These are phyloP conservation scores for Bombus difficillimus DNA, from an alignment of 1,140 invertebrate genomes.

Conservation along the genomic window DNA sequence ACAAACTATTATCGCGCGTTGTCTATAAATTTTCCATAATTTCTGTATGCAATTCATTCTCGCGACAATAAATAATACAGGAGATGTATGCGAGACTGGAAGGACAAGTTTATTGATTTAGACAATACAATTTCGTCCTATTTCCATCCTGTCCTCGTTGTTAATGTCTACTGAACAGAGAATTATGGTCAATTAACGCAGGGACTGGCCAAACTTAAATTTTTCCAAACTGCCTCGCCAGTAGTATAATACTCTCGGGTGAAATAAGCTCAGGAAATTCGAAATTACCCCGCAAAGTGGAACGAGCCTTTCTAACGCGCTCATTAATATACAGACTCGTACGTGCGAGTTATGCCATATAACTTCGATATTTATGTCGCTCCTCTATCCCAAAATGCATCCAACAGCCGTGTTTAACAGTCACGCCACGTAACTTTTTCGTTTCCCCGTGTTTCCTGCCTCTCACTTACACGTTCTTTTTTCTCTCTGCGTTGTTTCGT, in stretches of 20 bases:
- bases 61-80: background rate
- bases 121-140: background rate
- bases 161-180: background rate
- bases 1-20: too few species aligned
- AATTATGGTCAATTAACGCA: slow-evolving; percentile 35
- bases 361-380: slow-evolving; percentile 46
- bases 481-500: background rate
- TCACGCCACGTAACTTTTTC: slow-evolving; percentile 14
- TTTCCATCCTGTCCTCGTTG: background rate
- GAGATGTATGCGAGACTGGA: background rate
- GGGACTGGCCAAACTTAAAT: slow-evolving; percentile 1
- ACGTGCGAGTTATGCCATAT: slow-evolving; percentile 1
- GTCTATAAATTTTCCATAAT: too few species aligned
- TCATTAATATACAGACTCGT: slow-evolving; percentile 2
- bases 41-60: too few species aligned
- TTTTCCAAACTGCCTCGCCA: slow-evolving; percentile 12
- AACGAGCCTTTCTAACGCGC: slow-evolving; percentile 8
- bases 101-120: background rate
- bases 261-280: slow-evolving; percentile 17
- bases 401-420: background rate
- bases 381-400: slow-evolving; percentile 25
- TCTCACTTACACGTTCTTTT: too few species aligned
- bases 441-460: too few species aligned
- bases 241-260: too few species aligned
- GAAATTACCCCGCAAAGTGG: slow-evolving; percentile 27